These are phyloP conservation scores for Chloromyia formosa DNA, from an alignment of 2,888 invertebrate genomes.

Conservation along the genomic window DNA sequence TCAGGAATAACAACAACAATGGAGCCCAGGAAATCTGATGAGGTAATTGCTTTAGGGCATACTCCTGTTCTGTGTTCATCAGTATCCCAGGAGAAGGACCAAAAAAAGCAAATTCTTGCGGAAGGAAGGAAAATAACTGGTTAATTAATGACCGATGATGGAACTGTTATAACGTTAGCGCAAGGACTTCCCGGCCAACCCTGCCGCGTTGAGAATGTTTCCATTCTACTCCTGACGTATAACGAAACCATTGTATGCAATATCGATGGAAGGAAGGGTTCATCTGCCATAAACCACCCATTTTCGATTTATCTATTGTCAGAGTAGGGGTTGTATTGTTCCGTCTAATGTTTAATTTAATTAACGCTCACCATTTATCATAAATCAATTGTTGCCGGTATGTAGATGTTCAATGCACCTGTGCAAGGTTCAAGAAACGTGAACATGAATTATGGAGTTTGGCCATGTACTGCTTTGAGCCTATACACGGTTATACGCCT, in stretches of 20 bases:
- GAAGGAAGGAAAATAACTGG: conserved; percentile 35
- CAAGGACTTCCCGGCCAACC: not conserved
- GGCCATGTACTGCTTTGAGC: too few relatives aligned
- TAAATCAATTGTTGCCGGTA: conserved; percentile 1
- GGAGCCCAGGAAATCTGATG: not conserved
- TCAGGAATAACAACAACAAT: conserved; percentile 1
- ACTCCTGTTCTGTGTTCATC: not conserved
- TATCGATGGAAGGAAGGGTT: not conserved
- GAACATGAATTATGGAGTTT: too few relatives aligned
- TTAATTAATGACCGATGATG: conserved; percentile 41
- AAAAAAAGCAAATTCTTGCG: not conserved
- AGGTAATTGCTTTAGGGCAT: conserved; percentile 6
- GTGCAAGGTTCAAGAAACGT: not conserved
- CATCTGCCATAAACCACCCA: too few relatives aligned
- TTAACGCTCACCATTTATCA: conserved; percentile 7
- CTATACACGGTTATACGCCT: too few relatives aligned
- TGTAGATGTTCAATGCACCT: not conserved
- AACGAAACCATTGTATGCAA: not conserved
- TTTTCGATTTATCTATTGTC: not conserved
- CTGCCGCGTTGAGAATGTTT: not conserved
- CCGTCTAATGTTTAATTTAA: conserved; percentile 3
- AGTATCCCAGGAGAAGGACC: not conserved
- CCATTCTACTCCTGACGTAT: too few relatives aligned
- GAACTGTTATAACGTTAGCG: conserved; percentile 33
- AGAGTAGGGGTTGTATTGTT: not conserved